Conservation (phyloP, 2,797 vertebrate genomes). For the Cryptoblepharus egeriae region DNA sequence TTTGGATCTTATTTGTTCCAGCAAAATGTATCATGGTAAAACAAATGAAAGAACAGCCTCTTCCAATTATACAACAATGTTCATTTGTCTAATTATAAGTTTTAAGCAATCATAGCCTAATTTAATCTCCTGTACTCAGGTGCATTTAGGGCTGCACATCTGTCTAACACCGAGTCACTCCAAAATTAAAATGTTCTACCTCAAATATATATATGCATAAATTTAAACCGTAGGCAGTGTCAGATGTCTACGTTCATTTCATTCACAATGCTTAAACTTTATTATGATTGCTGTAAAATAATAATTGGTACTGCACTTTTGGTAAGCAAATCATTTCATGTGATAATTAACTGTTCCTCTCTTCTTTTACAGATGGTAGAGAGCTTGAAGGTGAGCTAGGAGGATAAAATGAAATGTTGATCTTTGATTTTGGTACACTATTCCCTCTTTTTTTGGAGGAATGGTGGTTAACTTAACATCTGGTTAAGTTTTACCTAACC, state of each 20-base stretch:
- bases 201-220: conserved; percentile 9
- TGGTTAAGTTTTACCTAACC: conserved; percentile 19
- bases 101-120: conserved; percentile 43
- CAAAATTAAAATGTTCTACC: conserved; percentile 27
- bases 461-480: too few species aligned
- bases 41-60: conserved; percentile 28
- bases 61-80: conserved; percentile 29
- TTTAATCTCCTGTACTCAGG: conserved; percentile 52
- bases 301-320: conserved; percentile 20
- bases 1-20: conserved; percentile 24
- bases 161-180: background rate
- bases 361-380: conserved; percentile 20
- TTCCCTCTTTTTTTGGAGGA: conserved; percentile 1
- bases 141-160: conserved; percentile 34
- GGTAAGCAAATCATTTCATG: conserved; percentile 16
- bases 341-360: conserved; percentile 40
- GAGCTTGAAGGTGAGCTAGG: conserved; percentile 30
- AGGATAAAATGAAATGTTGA: conserved; percentile 30
- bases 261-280: conserved; percentile 25
- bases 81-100: conserved; percentile 50
- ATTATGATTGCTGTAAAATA: background rate
- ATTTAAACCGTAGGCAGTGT: conserved; percentile 4
- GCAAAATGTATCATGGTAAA: background rate
- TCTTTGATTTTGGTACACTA: conserved; percentile 10
- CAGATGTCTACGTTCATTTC: conserved; percentile 3